Base-by-base conservation (phyloP, 2,888 invertebrate species). In the Molorchus minor region DNA sequence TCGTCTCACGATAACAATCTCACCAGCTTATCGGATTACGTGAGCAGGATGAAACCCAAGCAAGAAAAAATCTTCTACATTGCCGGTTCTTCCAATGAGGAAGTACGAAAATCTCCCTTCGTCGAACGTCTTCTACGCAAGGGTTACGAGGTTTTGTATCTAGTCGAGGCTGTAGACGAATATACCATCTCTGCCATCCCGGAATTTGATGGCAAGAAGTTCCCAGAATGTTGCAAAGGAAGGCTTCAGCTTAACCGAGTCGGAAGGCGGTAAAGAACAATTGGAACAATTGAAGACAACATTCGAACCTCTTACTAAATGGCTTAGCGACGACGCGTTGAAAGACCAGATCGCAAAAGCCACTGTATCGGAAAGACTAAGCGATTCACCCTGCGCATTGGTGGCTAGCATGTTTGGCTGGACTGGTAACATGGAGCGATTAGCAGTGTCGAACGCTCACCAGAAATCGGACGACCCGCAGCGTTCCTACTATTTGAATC, bases 181-280 rank as follows among this genome's bases (percentile, higher is more conserved):
- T 99, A 99, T 83, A 91, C 94, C 72, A 92, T 99, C 71, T 94
- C 96, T 47, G 91, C 96, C 41, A 84, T 99, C 80, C 97, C 98
- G 1, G 98, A 99, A 82, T 99, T 94, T 82, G 98, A 99, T 75
- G 96, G 96, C 53, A 96, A 97, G 84, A 98, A 97, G 82, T 98
- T 99, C 92, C n/a, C 96, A 96, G 83, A 99, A 99, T 80, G 95
- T 98, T 52, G 99, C 99, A 70, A 99, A 99, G 83, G 99, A 99
- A 84, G 97, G 97, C 25, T 90, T 98, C 78, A 88, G 90, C 68
- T 82, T 98, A 5, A 88, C 91, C 40, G 94, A 95, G 75, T 84
- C 83, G 12, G 87, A 86, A 71, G 83, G 82, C 65, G 83, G 83
- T 64, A 92, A 93, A 81, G 91, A 92, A 78, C 87, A 87, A 68